Percentiles rank a stretch among this genome's conserved stretches.
phyloP scores from a whole-genome alignment of 2,888 invertebrate genomes.

The Rugalucina vietnamica region DNA sequence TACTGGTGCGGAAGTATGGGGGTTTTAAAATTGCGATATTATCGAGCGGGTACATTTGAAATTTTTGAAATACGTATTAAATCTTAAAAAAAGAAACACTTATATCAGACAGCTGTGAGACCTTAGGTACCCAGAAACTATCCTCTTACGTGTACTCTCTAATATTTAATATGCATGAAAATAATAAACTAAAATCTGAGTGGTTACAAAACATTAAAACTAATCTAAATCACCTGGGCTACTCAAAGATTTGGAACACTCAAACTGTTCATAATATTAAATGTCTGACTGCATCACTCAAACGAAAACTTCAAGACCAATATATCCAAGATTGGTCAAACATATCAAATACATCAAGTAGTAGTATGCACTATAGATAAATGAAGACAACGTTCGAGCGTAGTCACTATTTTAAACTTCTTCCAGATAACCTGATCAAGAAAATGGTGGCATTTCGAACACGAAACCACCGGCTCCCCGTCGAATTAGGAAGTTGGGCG shows the following conservation, averaged over 20 bases:
- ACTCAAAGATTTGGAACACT: not conserved
- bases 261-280: not conserved
- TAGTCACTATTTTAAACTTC: too few relatives aligned
- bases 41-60: too few relatives aligned
- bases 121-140: too few relatives aligned
- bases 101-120: too few relatives aligned
- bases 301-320: not conserved
- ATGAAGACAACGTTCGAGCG: not conserved
- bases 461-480: not conserved
- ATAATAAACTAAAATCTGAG: not conserved
- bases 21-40: too few relatives aligned
- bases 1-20: too few relatives aligned
- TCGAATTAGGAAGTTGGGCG: not conserved
- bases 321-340: not conserved
- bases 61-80: too few relatives aligned
- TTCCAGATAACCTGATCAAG: too few relatives aligned
- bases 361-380: not conserved
- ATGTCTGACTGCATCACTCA: not conserved
- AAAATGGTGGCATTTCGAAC: not conserved
- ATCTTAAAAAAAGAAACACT: too few relatives aligned
- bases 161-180: not conserved
- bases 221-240: not conserved
- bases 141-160: not conserved
- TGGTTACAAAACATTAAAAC: not conserved
- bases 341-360: not conserved